A percentile compares a stretch with the other conserved stretches of the same genome.
These are phyloP conservation scores for Rallus limicola DNA, from an alignment of 2,113 vertebrate species.

Conservation along the genomic window DNA sequence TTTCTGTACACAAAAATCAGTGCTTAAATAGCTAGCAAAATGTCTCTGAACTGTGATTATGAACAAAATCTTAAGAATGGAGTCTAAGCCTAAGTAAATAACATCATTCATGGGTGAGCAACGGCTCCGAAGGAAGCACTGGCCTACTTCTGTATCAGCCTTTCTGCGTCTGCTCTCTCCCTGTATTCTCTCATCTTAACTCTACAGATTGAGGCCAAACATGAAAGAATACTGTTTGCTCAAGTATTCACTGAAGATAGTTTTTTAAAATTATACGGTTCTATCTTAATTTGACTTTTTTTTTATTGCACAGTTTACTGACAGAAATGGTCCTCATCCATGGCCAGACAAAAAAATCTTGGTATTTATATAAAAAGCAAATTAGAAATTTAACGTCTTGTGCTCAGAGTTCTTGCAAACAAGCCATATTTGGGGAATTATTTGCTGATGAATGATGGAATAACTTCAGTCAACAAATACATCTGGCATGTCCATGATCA, in stretches of 20 bases:
- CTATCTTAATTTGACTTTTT: neutral
- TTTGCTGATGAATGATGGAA: neutral
- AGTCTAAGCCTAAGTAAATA: neutral
- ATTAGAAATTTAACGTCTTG: neutral
- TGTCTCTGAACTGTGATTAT: neutral
- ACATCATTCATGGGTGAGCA: neutral
- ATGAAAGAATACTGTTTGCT: neutral
- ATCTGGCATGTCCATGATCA: neutral
- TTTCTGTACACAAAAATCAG: conserved; percentile 76
- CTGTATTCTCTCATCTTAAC: neutral
- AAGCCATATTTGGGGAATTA: neutral
- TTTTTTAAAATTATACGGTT: neutral
- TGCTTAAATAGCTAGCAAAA: neutral
- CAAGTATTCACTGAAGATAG: neutral
- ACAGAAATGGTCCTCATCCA: neutral
- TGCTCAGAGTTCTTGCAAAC: neutral
- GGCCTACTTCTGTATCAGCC: neutral
- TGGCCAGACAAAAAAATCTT: neutral
- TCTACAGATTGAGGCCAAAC: neutral
- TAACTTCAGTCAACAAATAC: neutral
- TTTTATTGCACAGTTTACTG: neutral
- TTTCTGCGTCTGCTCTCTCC: neutral
- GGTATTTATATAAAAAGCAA: neutral
- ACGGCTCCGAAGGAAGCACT: neutral
- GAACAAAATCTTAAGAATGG: neutral